Base-by-base conservation (phyloP, 2,113 vertebrate genomes). In the Caloenas nicobarica region DNA sequence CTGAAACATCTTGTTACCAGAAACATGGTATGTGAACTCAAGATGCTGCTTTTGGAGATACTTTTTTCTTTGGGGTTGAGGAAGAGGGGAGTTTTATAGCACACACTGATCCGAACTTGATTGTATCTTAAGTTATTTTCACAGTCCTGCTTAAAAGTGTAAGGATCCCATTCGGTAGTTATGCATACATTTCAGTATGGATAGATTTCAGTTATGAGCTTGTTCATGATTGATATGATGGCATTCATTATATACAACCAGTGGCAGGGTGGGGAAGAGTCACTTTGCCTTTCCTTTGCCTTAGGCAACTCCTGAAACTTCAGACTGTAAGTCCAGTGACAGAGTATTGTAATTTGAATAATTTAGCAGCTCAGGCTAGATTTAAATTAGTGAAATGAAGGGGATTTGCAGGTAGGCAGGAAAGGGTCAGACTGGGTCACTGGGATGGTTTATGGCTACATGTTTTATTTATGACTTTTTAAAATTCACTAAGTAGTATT, bases 401-500 rank as follows among this genome's bases (percentile, higher is more conserved):
- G n/a, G 53, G 77, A 84, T 88, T 92, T 86, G 65, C 50, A 79
- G 40, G 58, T 51, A 79, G 87, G 88, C 0, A 0, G 81, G 64
- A 72, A 86, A 61, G 56, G 77, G 77, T 93, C 78, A 91, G 33
- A 25, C 61, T n/a, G 28, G 91, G 85, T 92, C 68, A 65, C 2
- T 61, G 48, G 38, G 11, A 36, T 91, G 58, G 61, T 70, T 95
- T 89, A 72, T 1, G 5, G 53, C 56, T 71, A 9, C 51, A 14
- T 92, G 88, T 86, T 95, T 86, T 95, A 81, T 97, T 86, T 89
- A 73, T 64, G 33, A 88, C 61, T 86, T 62, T 81, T 42, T 95
- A 92, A 94, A 81, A 73, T 96, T 86, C 62, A 26, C 53, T 61
- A 88, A 94, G 65, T 82, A 66, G 60, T 38, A 25, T 91, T 72